These are phyloP conservation scores for Masnerella sp. DNA, from an alignment of 2,888 invertebrate species.

Conservation along the genomic window DNA sequence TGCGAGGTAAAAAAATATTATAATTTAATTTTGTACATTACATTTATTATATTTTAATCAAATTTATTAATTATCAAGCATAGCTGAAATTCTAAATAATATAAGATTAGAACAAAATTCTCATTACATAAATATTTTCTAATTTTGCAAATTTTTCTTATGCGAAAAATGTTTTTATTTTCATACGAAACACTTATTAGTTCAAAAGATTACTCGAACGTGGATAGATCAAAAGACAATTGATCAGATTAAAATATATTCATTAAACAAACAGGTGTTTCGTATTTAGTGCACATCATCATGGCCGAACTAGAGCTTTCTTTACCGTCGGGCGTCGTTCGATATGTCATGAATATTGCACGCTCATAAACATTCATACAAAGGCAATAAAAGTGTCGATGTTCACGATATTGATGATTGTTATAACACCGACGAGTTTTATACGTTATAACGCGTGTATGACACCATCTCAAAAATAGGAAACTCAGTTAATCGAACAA, in stretches of 20 bases:
- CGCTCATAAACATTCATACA: conserved; percentile 26
- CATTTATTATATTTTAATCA: too few relatives aligned
- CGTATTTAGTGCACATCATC: conserved; percentile 33
- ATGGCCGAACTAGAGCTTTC: conserved; percentile 28
- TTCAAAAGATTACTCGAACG: neutral
- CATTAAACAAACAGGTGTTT: conserved; percentile 39
- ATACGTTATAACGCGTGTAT: neutral
- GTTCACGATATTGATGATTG: conserved; percentile 23
- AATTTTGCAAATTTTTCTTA: too few relatives aligned
- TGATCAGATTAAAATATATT: conserved; percentile 23
- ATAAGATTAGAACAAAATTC: too few relatives aligned
- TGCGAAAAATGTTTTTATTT: too few relatives aligned
- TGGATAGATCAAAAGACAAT: conserved; percentile 14
- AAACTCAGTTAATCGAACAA: neutral
- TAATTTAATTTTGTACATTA: too few relatives aligned
- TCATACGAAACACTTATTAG: too few relatives aligned
- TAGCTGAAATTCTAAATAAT: too few relatives aligned
- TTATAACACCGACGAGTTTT: conserved; percentile 5
- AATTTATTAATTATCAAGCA: too few relatives aligned
- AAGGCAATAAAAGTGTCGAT: conserved; percentile 33
- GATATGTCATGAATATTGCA: conserved; percentile 42
- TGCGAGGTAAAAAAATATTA: too few relatives aligned
- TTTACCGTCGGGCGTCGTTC: conserved; percentile 45
- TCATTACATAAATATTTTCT: too few relatives aligned
- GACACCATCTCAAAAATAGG: conserved; percentile 15